Conservation (phyloP, 2,888 invertebrate genomes). For the Camptogramma bilineatum region DNA sequence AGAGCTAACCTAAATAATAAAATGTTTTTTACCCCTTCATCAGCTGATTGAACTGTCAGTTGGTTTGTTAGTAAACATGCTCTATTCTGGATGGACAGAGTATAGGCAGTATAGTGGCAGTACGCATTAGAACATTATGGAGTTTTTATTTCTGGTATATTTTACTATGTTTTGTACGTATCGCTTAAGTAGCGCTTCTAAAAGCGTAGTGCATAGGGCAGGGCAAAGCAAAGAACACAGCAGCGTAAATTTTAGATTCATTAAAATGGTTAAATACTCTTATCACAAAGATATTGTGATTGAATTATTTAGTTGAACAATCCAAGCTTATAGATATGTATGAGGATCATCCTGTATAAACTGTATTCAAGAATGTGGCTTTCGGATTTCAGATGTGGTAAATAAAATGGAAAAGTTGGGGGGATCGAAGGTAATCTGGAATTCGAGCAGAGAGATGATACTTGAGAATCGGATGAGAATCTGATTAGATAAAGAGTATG, state of each 20-base stretch:
- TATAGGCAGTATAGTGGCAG: background rate
- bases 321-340: conserved; percentile 26
- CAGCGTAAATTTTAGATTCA: background rate
- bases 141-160: background rate
- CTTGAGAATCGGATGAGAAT: no score
- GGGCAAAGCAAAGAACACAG: conserved; percentile 22
- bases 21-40: no score
- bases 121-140: background rate
- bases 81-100: no score
- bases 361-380: conserved; percentile 39
- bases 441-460: no score
- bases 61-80: no score
- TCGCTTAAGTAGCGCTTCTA: conserved; percentile 18
- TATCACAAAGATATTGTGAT: conserved; percentile 13
- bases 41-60: no score
- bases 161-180: background rate
- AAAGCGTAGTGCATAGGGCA: conserved; percentile 31
- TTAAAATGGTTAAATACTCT: background rate
- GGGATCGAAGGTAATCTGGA: no score
- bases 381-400: background rate
- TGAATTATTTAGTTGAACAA: conserved; percentile 15
- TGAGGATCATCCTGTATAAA: conserved; percentile 7
- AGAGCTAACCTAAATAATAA: no score
- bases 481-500: no score
- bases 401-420: no score